Conservation (phyloP, 2,113 vertebrate species). For the Psilopsiagon aymara region DNA sequence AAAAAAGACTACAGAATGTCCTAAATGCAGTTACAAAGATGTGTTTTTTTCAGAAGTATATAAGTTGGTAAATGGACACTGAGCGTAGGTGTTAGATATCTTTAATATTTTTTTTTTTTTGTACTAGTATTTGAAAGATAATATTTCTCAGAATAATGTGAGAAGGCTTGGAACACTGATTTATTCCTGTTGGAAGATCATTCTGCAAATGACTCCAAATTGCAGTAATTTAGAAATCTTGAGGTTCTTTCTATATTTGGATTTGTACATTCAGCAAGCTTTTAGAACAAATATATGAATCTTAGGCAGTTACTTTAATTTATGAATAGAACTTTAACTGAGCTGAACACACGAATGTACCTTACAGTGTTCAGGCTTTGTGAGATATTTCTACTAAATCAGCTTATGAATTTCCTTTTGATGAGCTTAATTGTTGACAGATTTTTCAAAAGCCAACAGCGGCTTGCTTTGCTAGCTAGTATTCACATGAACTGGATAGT, state of each 20-base stretch:
- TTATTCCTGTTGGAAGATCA: slow-evolving; percentile 45
- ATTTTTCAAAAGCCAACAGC: slow-evolving; percentile 61
- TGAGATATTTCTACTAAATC: slow-evolving; percentile 48
- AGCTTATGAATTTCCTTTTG: slow-evolving; percentile 61
- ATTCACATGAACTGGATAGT: slow-evolving; percentile 50
- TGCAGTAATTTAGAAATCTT: slow-evolving; percentile 58
- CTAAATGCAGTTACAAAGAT: background rate
- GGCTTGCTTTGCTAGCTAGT: slow-evolving; percentile 43
- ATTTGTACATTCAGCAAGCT: slow-evolving; percentile 44
- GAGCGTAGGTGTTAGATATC: background rate
- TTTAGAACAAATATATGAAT: slow-evolving; percentile 49
- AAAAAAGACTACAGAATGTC: background rate
- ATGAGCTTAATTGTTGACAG: slow-evolving; percentile 69
- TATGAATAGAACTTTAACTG: slow-evolving; percentile 42
- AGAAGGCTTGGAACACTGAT: slow-evolving; percentile 12
- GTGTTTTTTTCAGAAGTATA: background rate
- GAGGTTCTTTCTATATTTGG: slow-evolving; percentile 52
- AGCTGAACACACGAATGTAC: slow-evolving; percentile 45
- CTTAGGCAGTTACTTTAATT: slow-evolving; percentile 50
- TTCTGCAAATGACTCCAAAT: slow-evolving; percentile 53
- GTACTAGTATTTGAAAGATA: background rate
- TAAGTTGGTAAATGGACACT: background rate
- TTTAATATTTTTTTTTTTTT: slow-evolving; percentile 23
- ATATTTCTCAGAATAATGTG: slow-evolving; percentile 36
- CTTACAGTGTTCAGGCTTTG: slow-evolving; percentile 32